Base-by-base conservation (phyloP, 1,140 invertebrate species). In the Zaprionus africanus region DNA sequence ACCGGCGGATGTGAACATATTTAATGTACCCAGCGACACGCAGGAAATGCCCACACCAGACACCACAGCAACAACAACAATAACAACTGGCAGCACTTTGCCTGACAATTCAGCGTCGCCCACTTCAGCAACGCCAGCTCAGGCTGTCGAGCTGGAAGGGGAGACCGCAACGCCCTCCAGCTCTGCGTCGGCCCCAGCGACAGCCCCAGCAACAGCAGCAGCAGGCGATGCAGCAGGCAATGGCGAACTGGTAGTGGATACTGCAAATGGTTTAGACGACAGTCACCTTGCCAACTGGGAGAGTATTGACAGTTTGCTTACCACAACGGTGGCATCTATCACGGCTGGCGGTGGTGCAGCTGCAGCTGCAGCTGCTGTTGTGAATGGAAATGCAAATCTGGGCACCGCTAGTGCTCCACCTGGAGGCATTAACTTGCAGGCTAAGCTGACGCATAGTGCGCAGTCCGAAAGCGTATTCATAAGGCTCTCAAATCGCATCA, bases 381-480 rank as follows among this genome's bases (percentile, higher is more conserved):
- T 90, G 5, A 90, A 77, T 57, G 86, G 73, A 9, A 88, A 87
- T 43, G 74, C 77, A 0, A 54, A 86, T n/a, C 28, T 78, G 19
- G 78, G 57, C 9, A n/a, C n/a, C 26, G 51, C 28, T 5, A 60
- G 28, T 6, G 24, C 34, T 9, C 63, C 58, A 41, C 24, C 57
- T 9, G 62, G 34, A 43, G 64, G 62, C 60, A 34, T 84, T 12
- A 92, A 80, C 56, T 57, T 83, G 17, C 90, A 91, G 53, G 80
- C 90, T 36, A 92, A 92, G 51, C 70, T 92, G 17, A 78, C 91
- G 1, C 81, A 85, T 63, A 87, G 95, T 86, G 93, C 92, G 6
- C 96, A 97, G 81, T 98, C 99, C 78, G 98, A 99, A 93, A 98
- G 98, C 4, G 97, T 99, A 24, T 99, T 99, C 92, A 95, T 99